phyloP scores from a whole-genome alignment of 2,888 invertebrate genomes.

The Cotesia congregata region DNA sequence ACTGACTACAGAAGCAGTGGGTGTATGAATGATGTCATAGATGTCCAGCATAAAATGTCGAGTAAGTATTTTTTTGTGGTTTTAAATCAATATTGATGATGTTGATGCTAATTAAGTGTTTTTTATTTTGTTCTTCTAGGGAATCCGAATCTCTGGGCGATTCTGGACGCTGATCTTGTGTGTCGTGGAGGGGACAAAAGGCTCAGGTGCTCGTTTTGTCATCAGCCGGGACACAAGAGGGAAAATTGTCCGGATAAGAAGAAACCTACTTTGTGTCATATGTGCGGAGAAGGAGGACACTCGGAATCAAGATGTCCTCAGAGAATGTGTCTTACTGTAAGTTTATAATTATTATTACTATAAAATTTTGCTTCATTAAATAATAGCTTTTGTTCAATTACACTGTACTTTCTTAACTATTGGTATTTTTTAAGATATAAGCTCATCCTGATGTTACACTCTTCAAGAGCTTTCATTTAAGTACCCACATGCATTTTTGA shows the following conservation, averaged over 20 bases:
- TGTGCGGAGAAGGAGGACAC: conserved; percentile 80
- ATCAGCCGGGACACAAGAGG: conserved; percentile 76
- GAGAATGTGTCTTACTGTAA: conserved; percentile 80
- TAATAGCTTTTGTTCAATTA: too few species aligned
- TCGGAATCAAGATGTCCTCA: conserved; percentile 78
- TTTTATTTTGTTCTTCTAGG: conserved; percentile 47
- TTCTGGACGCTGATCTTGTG: conserved; percentile 59
- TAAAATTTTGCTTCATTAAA: too few species aligned
- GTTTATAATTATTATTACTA: conserved; percentile 48
- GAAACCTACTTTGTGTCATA: conserved; percentile 73
- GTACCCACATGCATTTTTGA: too few species aligned
- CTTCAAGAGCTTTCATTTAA: too few species aligned
- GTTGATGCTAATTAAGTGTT: background rate
- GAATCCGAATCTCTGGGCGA: conserved; percentile 61
- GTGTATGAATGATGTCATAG: conserved; percentile 73
- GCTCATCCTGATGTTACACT: too few species aligned
- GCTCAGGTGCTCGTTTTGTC: conserved; percentile 75
- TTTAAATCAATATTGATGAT: background rate
- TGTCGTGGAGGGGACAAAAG: conserved; percentile 40
- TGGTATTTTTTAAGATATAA: too few species aligned
- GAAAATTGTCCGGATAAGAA: conserved; percentile 74
- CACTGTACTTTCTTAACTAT: too few species aligned
- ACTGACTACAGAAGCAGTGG: conserved; percentile 78
- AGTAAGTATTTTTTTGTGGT: conserved; percentile 70
- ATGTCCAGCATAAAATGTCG: conserved; percentile 76